Base-by-base conservation (phyloP, 2,888 invertebrate genomes). In the Acrobasis consociella region DNA sequence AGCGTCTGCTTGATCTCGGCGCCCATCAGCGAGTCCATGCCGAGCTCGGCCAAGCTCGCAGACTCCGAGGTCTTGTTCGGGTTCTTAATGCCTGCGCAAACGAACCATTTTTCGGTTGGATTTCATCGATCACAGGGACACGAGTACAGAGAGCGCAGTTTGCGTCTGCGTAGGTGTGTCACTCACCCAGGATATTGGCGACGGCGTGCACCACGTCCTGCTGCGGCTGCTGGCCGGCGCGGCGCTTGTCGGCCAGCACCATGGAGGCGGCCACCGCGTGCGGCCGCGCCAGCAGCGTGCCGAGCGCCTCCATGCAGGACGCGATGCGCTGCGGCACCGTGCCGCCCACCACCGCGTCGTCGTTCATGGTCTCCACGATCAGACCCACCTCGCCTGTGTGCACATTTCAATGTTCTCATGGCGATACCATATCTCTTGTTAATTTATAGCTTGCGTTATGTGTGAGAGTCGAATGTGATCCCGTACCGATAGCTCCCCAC, bases 21-120 rank as follows among this genome's bases (percentile, higher is more conserved):
- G 56, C 99, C 99, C 99, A 99, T 99, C 71, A 99, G 92, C 1
- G 99, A 99, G 85, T 99, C 99, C 96, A 99, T 97, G 66, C 99
- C 99, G 50, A 99, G 94, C 86, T 99, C 99, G 38, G 98, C 97
- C 56, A 99, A 92, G 52, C 96, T 96, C 5, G 96, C 94, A 38
- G 94, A 94, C 51, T 95, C 93, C 67, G 97, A 83, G 42, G 99
- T 94, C 67, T 96, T 96, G 72, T 94, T 95, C 0, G 95, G 91
- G 78, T 99, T 98, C 85, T 98, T 97, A 77, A 99, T 95, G 65
- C 97, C 97, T 94, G 83, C 31, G 15, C 11, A 31, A 31, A 31
- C 8, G 8, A 31, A 5, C 2, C 2, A 7, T 31, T 31, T 8
- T 0, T 31, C 31, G 31, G 31, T 31, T 31, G 31, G 8, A 31